Evolutionary conservation across 1,140 invertebrate genomes (phyloP), one percentile per base, ranked within the genome.

Genomic region (Drosophila yakuba): DNA sequence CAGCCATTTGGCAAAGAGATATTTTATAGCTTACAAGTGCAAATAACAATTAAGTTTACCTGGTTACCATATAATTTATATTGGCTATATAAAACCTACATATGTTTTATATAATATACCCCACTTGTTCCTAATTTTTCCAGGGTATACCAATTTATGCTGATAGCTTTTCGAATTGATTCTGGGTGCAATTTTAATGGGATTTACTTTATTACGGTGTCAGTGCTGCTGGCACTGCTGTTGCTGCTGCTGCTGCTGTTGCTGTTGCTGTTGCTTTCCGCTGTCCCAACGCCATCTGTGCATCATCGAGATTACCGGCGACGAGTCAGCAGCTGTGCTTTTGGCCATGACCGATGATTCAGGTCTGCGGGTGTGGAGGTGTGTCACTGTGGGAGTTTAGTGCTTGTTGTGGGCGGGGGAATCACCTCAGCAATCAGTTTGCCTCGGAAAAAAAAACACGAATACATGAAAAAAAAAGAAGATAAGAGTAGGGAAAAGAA

Each of bases 131-230:
- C 32, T 20, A 39, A 7, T 4, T 11, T 25, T 23, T 23, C 35
- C 12, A 63, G 51, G 56, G 68, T 63, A 41, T 28, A 11, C n/a
- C 36, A 63, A 38, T 63, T 63, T 63, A 57, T 39, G 59, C 54
- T 64, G 52, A 64, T 62, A 52, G 54, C 50, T 62, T 66, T 73
- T 59, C 12, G 62, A 79, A 82, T 82, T 74, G 79, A 81, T 81
- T 81, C 61, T 63, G 69, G 68, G 41, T 81, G 59, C 47, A 58
- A 43, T 71, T 64, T 73, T 66, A 74, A 80, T 81, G 82, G 72
- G 68, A 56, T 73, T 76, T 61, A 62, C 52, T 52, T 67, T 71
- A 61, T 48, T 55, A 45, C 44, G 50, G 56, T 69, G 39, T 28
- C 52, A 51, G 17, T 17, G 44, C 23, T 35, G 54, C 25, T 62